phyloP scores from a whole-genome alignment of 2,113 vertebrate genomes.

The Cervus canadensis region DNA sequence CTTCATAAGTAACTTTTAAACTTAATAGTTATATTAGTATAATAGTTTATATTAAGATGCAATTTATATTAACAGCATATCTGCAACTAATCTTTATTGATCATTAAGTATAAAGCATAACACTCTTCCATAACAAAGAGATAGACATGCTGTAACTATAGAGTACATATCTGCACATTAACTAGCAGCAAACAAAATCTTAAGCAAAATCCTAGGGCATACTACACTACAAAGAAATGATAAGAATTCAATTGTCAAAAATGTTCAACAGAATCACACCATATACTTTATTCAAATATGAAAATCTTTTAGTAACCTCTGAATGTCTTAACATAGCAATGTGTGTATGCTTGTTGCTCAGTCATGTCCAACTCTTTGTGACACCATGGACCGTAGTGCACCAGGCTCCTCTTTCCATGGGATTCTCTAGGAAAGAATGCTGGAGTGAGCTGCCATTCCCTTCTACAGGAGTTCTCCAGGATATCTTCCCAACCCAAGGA shows the following conservation, averaged over 20 bases:
- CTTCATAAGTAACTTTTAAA: neutral
- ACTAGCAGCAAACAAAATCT: neutral
- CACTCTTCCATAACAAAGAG: neutral
- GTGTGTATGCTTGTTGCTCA: neutral
- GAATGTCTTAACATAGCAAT: neutral
- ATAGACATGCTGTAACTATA: neutral
- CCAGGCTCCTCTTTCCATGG: neutral
- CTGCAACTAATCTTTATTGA: neutral
- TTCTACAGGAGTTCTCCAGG: neutral
- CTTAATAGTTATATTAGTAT: neutral
- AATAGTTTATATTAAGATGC: neutral
- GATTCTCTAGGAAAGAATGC: neutral
- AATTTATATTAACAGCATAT: neutral
- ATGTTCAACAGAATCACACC: neutral
- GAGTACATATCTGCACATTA: neutral
- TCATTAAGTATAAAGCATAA: neutral
- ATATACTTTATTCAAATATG: neutral
- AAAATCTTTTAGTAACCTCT: neutral
- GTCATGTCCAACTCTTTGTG: neutral
- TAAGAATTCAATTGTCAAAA: neutral
- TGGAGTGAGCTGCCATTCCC: rapidly evolving
- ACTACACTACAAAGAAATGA: neutral
- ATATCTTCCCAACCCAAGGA: neutral
- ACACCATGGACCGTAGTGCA: rapidly evolving
- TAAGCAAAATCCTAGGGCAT: neutral